Evolutionary conservation across 1,140 invertebrate genomes (phyloP).

Genomic region (Asobara japonica): DNA sequence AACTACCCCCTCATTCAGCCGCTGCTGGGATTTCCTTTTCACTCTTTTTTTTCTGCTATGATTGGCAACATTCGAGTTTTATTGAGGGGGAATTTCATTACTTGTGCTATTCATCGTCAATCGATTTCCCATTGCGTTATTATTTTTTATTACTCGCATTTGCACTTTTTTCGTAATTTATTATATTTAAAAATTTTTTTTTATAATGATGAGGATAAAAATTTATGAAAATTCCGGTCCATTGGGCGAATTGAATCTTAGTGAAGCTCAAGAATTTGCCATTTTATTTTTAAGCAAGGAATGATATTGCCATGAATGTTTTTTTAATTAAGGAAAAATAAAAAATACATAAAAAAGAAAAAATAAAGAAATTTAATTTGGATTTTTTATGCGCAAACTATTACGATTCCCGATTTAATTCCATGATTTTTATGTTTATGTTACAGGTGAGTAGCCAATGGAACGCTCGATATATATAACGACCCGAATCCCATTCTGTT

Average conservation of each 20-base stretch:
- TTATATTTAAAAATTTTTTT: background rate
- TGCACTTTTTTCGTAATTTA: too few species aligned
- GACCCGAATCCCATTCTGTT: background rate
- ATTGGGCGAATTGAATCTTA: too few species aligned
- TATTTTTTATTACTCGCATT: background rate
- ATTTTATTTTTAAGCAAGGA: too few species aligned
- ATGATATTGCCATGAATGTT: too few species aligned
- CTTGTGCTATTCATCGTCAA: background rate
- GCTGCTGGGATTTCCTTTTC: background rate
- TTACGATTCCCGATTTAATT: too few species aligned
- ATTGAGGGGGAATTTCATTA: background rate
- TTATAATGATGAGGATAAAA: background rate
- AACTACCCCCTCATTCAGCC: background rate
- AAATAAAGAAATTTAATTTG: too few species aligned
- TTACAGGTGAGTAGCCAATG: conserved; percentile 36
- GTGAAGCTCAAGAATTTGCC: too few species aligned
- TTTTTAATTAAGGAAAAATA: too few species aligned
- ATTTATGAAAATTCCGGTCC: background rate
- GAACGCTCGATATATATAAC: conserved; percentile 10
- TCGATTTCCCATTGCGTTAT: background rate
- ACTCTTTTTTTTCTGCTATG: background rate
- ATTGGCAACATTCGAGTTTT: conserved; percentile 1
- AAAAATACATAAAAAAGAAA: too few species aligned
- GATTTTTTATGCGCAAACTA: too few species aligned
- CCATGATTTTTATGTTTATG: conserved; percentile 18